A percentile compares a stretch with the other conserved stretches of the same genome.
phyloP scores from a whole-genome alignment of 2,888 invertebrate species.

The Congeria kusceri region DNA sequence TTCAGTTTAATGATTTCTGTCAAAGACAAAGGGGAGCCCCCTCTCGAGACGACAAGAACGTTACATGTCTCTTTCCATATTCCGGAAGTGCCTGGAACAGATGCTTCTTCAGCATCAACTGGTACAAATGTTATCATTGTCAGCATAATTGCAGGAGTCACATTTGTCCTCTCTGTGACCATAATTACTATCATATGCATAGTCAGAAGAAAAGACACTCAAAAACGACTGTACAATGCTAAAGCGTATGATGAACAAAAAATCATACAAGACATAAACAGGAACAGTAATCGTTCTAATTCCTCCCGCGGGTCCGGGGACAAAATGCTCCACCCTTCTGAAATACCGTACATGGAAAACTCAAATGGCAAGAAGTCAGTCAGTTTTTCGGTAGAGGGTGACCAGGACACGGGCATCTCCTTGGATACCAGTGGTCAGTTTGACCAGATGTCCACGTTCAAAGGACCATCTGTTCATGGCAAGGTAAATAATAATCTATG shows the following conservation, averaged over 20 bases:
- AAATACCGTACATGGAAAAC: slow-evolving; percentile 45
- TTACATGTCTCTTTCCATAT: slow-evolving; percentile 63
- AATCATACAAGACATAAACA: slow-evolving; percentile 60
- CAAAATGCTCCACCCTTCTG: slow-evolving; percentile 52
- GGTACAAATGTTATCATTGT: slow-evolving; percentile 68
- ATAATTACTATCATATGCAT: slow-evolving; percentile 65
- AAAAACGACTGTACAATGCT: slow-evolving; percentile 60
- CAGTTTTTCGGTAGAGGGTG: slow-evolving; percentile 65
- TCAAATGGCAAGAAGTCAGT: slow-evolving; percentile 63
- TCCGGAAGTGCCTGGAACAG: not conserved
- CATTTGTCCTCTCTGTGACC: slow-evolving; percentile 65
- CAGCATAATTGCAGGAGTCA: slow-evolving; percentile 66
- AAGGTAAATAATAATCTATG: no score
- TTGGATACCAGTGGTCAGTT: slow-evolving; percentile 48
- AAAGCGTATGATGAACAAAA: slow-evolving; percentile 69
- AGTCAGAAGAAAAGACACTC: slow-evolving; percentile 60
- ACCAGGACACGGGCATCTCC: slow-evolving; percentile 48
- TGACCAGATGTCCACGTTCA: slow-evolving; percentile 57
- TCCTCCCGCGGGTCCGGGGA: slow-evolving; percentile 69
- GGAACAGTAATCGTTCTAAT: slow-evolving; percentile 67
- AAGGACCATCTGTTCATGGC: slow-evolving; percentile 28
- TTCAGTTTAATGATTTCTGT: slow-evolving; percentile 63
- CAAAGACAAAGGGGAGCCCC: slow-evolving; percentile 59
- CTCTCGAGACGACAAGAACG: slow-evolving; percentile 49
- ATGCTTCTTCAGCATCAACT: slow-evolving; percentile 12